Evolutionary conservation across 2,797 vertebrate genomes (phyloP).

Genomic region (Ctenopoma kingsleyae): DNA sequence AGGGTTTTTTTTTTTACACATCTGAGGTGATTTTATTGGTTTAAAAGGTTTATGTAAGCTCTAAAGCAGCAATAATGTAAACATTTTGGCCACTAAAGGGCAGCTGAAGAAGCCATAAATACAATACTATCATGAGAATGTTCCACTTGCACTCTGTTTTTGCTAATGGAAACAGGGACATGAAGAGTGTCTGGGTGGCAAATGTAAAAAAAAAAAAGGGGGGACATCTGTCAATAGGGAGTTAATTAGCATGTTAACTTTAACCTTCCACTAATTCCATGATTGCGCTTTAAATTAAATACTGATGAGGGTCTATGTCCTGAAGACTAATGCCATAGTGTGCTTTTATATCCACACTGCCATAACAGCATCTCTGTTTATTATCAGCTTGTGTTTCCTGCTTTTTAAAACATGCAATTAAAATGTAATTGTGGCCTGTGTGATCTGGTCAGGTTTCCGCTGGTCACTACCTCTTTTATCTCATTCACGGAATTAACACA

Average conservation of each 20-base stretch:
- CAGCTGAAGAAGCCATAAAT: background rate
- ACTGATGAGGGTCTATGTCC: background rate
- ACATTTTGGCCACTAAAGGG: background rate
- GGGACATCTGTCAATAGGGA: too few species aligned
- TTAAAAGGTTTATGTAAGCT: background rate
- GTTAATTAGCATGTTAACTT: background rate
- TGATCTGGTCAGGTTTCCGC: slow-evolving; percentile 60
- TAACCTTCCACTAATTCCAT: background rate
- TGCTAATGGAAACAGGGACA: too few species aligned
- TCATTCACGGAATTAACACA: slow-evolving; percentile 62
- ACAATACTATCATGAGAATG: background rate
- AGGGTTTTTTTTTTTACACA: background rate
- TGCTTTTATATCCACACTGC: slow-evolving; percentile 12
- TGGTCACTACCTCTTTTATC: slow-evolving; percentile 44
- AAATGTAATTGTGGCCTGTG: slow-evolving; percentile 51
- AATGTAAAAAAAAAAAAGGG: too few species aligned
- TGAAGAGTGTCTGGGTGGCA: too few species aligned
- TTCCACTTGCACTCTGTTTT: too few species aligned
- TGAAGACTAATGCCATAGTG: background rate
- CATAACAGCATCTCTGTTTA: slow-evolving; percentile 5
- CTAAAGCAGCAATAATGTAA: background rate
- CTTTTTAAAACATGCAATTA: slow-evolving; percentile 2
- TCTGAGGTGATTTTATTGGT: background rate
- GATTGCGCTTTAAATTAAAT: background rate
- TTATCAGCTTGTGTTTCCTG: slow-evolving; percentile 40